Evolutionary conservation across 2,113 vertebrate genomes (phyloP), one percentile per base, ranked within the genome.

Genomic region (Brachionichthys hirsutus): DNA sequence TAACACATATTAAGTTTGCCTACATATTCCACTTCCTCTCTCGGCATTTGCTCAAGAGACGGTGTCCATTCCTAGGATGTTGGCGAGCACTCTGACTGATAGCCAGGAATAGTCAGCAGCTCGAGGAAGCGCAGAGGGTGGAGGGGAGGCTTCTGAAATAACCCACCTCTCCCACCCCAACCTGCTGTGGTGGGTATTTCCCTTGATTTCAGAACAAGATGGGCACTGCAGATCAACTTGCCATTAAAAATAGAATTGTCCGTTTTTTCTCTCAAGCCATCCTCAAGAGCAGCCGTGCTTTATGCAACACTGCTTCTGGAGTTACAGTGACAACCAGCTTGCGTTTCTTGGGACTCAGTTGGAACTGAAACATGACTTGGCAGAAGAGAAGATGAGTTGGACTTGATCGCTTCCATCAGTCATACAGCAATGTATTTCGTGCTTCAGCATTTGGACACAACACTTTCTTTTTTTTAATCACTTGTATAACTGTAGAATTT

Each of bases 281-380:
- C 44, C 52, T 82, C 62, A 88, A 15, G 77, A 86, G 79, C 90
- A 90, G 89, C 84, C 90, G 89, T 54, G 51, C 30, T 70, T 91
- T 91, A 91, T 59, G 67, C 85, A 89, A 92, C 77, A 54, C 2
- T 10, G 30, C 2, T 61, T 63, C 52, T 3, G n/a, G 19, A 44
- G 54, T 63, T 48, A 70, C 63, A 67, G 51, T 44, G 36, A 48
- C 53, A 57, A 62, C 71, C 54, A 38, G n/a, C 19, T 75, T 55
- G 62, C 62, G 43, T 30, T 65, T 64, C 62, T 43, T 52, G 60
- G 62, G 53, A 77, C 70, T 45, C 60, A 51, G 60, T 53, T 46
- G n/a, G n/a, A 75, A n/a, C 14, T 64, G 22, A 68, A 72, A 82
- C 70, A 78, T 84, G 77, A 81, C 71, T 63, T 76, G 47, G 77